Base-by-base conservation (phyloP, 2,113 vertebrate species). In the Gambusia holbrooki region DNA sequence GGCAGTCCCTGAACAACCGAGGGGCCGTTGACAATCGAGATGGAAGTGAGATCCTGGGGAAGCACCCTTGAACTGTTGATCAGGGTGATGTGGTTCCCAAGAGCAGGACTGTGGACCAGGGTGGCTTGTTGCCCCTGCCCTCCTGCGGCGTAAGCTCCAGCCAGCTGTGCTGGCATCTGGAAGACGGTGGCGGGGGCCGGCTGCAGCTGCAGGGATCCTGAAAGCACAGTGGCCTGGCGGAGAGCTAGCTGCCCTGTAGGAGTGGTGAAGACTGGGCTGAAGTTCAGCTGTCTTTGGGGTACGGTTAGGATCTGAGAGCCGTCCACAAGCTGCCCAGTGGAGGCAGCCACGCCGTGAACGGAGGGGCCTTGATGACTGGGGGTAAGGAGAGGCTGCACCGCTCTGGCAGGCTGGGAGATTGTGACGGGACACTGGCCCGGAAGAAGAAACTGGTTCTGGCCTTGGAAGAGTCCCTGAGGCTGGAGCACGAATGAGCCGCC, bases 401-500 rank as follows among this genome's bases (percentile, higher is more conserved):
- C 80, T 22, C 81, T 66, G 66, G 73, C 71, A 13, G 93, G 79
- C 81, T 94, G 94, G 83, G 93, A 82, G 42, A 92, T 83, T 0
- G 90, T 90, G 15, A 94, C 92, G 11, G 93, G 92, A 66, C 62
- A 86, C 84, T 94, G 95, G 75, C 93, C 92, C 13, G 94, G 95
- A 74, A 95, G 89, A 45, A 95, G 92, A 76, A 95, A 94, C 82
- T 94, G 95, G 82, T 92, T 94, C 58, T 94, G 93, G 51, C 93
- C 92, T 73, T 92, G 94, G 84, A 95, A 94, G 72, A 95, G 90
- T 84, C 93, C 92, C 81, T 94, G 94, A 83, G 93, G 94, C 86
- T 95, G 95, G n/a, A 95, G 91, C 81, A 95, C 89, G 4, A 95
- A 94, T 85, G 94, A 94, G 75, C 94, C 93, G 0, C 92, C 93